Percentiles rank a stretch among this genome's conserved stretches.
These are phyloP conservation scores for Harpegnathos saltator DNA, from an alignment of 1,140 invertebrate genomes.

Conservation along the genomic window DNA sequence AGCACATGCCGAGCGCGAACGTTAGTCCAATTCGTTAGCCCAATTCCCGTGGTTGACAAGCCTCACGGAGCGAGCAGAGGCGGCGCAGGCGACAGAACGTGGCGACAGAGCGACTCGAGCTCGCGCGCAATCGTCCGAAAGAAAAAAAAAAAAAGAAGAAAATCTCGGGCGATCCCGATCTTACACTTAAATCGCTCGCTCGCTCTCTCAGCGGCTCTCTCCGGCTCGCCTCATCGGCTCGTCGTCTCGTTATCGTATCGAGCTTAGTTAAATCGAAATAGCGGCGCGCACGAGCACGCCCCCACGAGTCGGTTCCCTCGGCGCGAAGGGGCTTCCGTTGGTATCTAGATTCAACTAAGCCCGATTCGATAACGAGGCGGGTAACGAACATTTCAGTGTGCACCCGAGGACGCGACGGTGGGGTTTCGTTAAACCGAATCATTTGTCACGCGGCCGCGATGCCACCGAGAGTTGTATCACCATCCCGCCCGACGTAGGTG, in stretches of 20 bases:
- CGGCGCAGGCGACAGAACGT: neutral
- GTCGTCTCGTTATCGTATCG: conserved; percentile 50
- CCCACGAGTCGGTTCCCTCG: conserved; percentile 21
- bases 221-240: conserved; percentile 20
- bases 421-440: conserved; percentile 73
- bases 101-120: too few species aligned
- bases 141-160: too few species aligned
- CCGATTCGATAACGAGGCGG: conserved; percentile 64
- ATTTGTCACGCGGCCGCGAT: conserved; percentile 71
- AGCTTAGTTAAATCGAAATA: conserved; percentile 49
- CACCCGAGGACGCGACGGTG: conserved; percentile 32
- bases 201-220: conserved; percentile 18
- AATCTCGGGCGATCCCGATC: conserved; percentile 12
- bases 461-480: conserved; percentile 37
- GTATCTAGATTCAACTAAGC: conserved; percentile 62
- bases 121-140: conserved; percentile 20
- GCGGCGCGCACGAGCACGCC: neutral
- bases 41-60: too few species aligned
- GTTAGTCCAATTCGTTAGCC: neutral
- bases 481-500: conserved; percentile 39
- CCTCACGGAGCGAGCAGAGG: too few species aligned
- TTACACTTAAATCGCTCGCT: conserved; percentile 32
- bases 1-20: neutral
- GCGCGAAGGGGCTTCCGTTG: conserved; percentile 1
- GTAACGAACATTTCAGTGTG: conserved; percentile 60